Percentiles rank a stretch among this genome's conserved stretches.
These are phyloP conservation scores for Galago senegalensis DNA, from an alignment of 2,797 vertebrate genomes.

Conservation along the genomic window DNA sequence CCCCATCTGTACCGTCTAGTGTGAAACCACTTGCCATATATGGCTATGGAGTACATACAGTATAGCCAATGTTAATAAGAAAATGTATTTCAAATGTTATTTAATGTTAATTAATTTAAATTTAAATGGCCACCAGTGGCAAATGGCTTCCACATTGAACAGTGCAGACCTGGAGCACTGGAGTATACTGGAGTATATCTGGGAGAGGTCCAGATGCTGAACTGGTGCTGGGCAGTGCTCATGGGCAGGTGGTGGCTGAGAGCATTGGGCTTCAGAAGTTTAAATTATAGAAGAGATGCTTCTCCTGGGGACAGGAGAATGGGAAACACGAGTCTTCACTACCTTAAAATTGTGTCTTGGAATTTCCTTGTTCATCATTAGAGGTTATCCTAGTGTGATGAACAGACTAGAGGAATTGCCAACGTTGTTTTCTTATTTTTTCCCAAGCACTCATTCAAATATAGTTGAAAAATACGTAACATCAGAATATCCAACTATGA, in stretches of 20 bases:
- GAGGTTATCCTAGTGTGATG: neutral
- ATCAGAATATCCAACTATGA: neutral
- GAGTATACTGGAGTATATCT: neutral
- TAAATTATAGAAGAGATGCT: neutral
- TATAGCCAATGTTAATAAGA: neutral
- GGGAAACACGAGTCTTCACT: neutral
- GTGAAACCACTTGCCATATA: neutral
- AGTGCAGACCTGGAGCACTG: neutral
- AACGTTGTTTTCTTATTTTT: neutral
- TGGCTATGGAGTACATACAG: neutral
- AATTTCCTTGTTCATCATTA: neutral
- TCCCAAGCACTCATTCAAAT: neutral
- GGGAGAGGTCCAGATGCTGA: neutral
- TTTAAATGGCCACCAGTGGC: neutral
- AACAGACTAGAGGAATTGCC: neutral
- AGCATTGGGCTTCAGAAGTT: neutral
- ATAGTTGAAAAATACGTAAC: neutral
- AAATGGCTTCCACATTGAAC: neutral
- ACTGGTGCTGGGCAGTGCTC: neutral
- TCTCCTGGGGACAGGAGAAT: neutral
- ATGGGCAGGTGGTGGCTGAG: neutral
- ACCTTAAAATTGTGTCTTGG: neutral
- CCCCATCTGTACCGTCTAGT: neutral
- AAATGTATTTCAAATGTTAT: neutral
- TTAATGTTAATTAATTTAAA: neutral